phyloP scores from a whole-genome alignment of 2,888 invertebrate species.

The Aphelenchoides bicaudatus region DNA sequence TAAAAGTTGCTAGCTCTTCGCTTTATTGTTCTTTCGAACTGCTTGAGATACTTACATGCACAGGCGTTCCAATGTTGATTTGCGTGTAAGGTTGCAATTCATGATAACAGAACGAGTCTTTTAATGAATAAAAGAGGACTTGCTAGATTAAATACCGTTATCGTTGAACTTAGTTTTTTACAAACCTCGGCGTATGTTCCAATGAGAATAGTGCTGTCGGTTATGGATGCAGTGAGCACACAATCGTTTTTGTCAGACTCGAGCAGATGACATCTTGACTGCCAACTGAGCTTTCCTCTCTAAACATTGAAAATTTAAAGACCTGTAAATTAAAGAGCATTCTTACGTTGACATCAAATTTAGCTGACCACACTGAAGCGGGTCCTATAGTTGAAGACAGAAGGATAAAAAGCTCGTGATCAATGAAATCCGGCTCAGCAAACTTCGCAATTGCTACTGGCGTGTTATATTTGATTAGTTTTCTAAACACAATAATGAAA shows the following conservation, averaged over 20 bases:
- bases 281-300: constrained; percentile 24
- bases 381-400: constrained; percentile 30
- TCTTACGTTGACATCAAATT: constrained; percentile 22
- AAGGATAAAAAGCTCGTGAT: constrained; percentile 22
- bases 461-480: constrained; percentile 31
- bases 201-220: constrained; percentile 32
- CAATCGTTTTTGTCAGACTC: constrained; percentile 31
- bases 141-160: constrained; percentile 27
- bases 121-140: constrained; percentile 24
- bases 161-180: neutral
- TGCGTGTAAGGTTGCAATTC: constrained; percentile 17
- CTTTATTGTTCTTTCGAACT: too few relatives aligned
- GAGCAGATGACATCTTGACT: constrained; percentile 15
- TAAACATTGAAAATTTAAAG: neutral
- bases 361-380: constrained; percentile 26
- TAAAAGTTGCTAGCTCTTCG: too few relatives aligned
- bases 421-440: constrained; percentile 15
- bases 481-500: constrained; percentile 28
- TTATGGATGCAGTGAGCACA: constrained; percentile 24
- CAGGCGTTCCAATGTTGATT: constrained; percentile 34
- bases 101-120: constrained; percentile 17
- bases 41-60: too few relatives aligned
- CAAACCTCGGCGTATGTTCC: constrained; percentile 36
- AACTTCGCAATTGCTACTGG: constrained; percentile 31
- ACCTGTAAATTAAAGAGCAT: neutral